Evolutionary conservation across 2,888 invertebrate genomes (phyloP), one percentile per base, ranked within the genome.

Genomic region (Lithophane semibrunnea): DNA sequence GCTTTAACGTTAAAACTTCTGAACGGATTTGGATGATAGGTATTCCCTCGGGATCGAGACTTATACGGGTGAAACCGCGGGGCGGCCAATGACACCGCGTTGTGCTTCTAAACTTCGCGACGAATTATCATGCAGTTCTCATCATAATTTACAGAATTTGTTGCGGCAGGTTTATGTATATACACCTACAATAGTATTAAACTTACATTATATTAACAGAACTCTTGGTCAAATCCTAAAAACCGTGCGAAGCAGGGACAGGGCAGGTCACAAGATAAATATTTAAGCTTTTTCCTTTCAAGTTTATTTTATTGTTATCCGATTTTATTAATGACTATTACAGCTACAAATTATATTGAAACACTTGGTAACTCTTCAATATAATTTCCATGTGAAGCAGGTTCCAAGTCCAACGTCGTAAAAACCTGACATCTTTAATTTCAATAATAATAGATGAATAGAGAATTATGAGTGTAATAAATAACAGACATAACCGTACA

Each of bases 391-490:
- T 66, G 37, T 66, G 24, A 68, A 80, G 37, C 68, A 64, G 49
- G 52, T 77, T 74, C 60, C 54, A n/a, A 63, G 74, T 74, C 60
- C 54, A n/a, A 63, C 54, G 37, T 73, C 79, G 67, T 86, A 63
- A 80, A 85, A 68, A 60, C 60, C 54, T 66, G 75, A 65, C 73
- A 73, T 73, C 66, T 73, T 75, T 78, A 77, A 85, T 86, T 84
- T 83, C 68, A 85, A 85, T 82, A 85, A 85, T 86, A 84, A 86
- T 77, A 86, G 72, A 80, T 80, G 83, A 83, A 86, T 83, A 84
- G 75, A 85, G 87, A 87, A 83, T 77, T 85, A 73, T 80, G 75
- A 76, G 65, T 72, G 79, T 65, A 79, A 88, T 85, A 88, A 87
- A 88, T 78, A 84, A 69, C 77, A 73, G 77, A 61, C 70, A 75